Conservation (phyloP, 2,797 vertebrate genomes). For the Platyrinchus mystaceus region DNA sequence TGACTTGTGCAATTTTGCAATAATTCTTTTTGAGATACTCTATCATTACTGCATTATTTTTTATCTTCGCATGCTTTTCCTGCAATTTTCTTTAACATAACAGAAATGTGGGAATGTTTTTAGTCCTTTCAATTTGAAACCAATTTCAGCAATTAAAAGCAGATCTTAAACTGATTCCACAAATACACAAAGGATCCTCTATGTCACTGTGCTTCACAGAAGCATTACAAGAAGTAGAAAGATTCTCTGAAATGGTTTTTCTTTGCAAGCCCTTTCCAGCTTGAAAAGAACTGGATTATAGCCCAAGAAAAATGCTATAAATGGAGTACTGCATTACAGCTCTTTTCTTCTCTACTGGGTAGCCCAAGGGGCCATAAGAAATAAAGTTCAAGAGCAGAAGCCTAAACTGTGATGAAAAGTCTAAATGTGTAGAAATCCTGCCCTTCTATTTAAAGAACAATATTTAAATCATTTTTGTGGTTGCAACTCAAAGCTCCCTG, state of each 20-base stretch:
- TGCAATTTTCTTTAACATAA: constrained; percentile 80
- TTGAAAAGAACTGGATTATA: not conserved
- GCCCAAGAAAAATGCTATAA: not conserved
- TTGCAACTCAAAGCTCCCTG: not conserved
- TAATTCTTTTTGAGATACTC: constrained; percentile 80
- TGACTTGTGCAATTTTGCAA: constrained; percentile 68
- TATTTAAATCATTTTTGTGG: not conserved
- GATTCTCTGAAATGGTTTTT: not conserved
- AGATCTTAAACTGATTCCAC: not conserved
- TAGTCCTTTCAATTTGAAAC: not conserved
- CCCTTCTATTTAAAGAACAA: not conserved
- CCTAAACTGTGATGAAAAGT: not conserved
- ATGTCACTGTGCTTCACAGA: not conserved
- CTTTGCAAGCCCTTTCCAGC: not conserved
- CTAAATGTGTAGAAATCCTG: not conserved
- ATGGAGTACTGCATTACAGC: not conserved
- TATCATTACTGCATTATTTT: constrained; percentile 74
- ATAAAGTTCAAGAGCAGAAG: not conserved
- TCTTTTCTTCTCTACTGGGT: not conserved
- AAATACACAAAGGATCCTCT: not conserved
- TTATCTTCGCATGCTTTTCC: constrained; percentile 79
- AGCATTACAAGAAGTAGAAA: not conserved
- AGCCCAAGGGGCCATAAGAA: not conserved
- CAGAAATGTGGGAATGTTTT: not conserved
- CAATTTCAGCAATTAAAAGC: constrained; percentile 8